Base-by-base conservation (phyloP, 2,113 vertebrate genomes). In the Struthidea cinerea region DNA sequence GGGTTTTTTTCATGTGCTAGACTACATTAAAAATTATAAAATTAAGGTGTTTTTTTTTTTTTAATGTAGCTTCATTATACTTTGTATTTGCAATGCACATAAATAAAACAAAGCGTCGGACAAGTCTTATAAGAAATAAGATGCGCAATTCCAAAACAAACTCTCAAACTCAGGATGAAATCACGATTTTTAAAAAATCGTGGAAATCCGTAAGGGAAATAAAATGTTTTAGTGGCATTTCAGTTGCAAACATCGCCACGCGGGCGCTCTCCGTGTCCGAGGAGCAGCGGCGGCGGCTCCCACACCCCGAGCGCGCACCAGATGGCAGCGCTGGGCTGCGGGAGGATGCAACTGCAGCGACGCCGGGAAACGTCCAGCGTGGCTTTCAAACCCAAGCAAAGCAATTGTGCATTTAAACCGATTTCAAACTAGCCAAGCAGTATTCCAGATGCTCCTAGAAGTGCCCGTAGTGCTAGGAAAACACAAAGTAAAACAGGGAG, bases 311-410 rank as follows among this genome's bases (percentile, higher is more conserved):
- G 39, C 27, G 3, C 35, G 24, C 97, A 46, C 27, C 28, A 97
- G 98, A 65, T 96, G 98, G 97, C 98, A 97, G 84, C 20, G 90
- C 6, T 2, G 30, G 59, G 59, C 88, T 82, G 63, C 6, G 5
- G 13, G 44, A 49, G 69, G n/a, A 46, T 2, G 10, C 10, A 50
- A 1, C 8, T 0, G 5, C 41, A 69, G 32, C 41, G 20, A 23
- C 5, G 1, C 32, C 2, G 47, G 52, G 22, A 32, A 63, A 33
- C 4, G 1, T 6, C 64, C n/a, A 16, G 14, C 0, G 2, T 0
- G 28, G 5, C 12, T 55, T 39, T 2, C 1, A 39, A 37, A 76
- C 1, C 33, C 52, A 19, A 26, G 16, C 16, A 61, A 57, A 71
- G 9, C 2, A 9, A 4, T 23, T 12, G 28, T 6, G 42, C 33